These are phyloP conservation scores for Troilus luridus DNA, from an alignment of 2,888 invertebrate genomes.

Conservation along the genomic window DNA sequence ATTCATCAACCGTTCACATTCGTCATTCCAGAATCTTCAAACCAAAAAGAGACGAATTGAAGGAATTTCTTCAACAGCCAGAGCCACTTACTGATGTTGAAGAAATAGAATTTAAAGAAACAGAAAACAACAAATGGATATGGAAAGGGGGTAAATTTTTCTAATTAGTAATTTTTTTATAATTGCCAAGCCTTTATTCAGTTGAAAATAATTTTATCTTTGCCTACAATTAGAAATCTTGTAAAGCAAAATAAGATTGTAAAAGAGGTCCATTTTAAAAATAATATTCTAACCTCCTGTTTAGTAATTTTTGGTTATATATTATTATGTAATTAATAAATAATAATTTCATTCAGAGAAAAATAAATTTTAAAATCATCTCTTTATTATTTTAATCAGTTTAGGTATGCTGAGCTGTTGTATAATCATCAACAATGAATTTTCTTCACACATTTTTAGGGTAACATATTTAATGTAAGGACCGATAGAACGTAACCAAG, in stretches of 20 bases:
- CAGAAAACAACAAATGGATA: background rate
- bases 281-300: background rate
- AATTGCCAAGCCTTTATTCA: constrained; percentile 4
- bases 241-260: background rate
- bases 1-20: constrained; percentile 70
- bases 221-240: background rate
- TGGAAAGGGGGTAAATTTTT: constrained; percentile 15
- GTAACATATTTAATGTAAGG: background rate
- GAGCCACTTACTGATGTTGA: constrained; percentile 73
- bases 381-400: background rate
- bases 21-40: constrained; percentile 70
- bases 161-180: background rate
- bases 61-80: constrained; percentile 70
- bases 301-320: background rate
- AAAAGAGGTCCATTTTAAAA: background rate
- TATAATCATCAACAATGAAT: background rate
- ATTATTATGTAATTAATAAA: background rate
- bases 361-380: no score
- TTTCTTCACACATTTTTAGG: background rate
- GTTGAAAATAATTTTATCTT: background rate
- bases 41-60: constrained; percentile 72
- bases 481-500: background rate
- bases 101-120: constrained; percentile 67
- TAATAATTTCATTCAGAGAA: background rate
- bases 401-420: background rate